Conservation (phyloP, 2,888 invertebrate species). For the Colletes collaris region DNA sequence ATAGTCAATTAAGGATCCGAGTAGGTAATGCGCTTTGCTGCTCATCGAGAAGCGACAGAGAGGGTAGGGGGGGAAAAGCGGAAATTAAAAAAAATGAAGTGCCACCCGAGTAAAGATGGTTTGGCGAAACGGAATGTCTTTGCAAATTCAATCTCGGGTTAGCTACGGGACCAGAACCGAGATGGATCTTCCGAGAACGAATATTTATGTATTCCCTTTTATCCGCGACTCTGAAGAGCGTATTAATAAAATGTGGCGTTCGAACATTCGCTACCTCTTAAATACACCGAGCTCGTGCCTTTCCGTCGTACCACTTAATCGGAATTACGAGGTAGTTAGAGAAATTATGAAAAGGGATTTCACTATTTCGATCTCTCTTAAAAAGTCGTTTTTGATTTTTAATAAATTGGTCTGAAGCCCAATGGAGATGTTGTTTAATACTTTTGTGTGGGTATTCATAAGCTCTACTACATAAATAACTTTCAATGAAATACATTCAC, state of each 20-base stretch:
- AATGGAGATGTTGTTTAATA: too few species aligned
- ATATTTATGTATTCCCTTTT: constrained; percentile 36
- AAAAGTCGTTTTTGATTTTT: too few species aligned
- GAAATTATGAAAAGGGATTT: not conserved
- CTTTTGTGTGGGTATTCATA: too few species aligned
- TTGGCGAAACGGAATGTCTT: constrained; percentile 46
- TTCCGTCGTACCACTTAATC: too few species aligned
- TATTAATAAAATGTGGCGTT: constrained; percentile 40
- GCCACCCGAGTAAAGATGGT: constrained; percentile 54
- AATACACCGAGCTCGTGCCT: not conserved
- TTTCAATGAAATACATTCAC: too few species aligned
- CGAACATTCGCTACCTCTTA: constrained; percentile 15
- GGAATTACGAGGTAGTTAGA: not conserved
- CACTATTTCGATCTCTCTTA: not conserved
- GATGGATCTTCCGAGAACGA: constrained; percentile 13
- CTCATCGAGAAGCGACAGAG: constrained; percentile 56
- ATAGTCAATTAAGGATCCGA: constrained; percentile 77
- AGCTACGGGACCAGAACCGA: constrained; percentile 29
- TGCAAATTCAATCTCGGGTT: constrained; percentile 47
- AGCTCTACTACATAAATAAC: too few species aligned
- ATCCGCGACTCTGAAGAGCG: constrained; percentile 1
- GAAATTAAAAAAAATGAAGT: constrained; percentile 46
- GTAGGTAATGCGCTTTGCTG: constrained; percentile 72
- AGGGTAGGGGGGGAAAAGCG: not conserved
- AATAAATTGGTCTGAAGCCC: too few species aligned